A percentile compares a stretch with the other conserved stretches of the same genome.
Conservation (phyloP, 2,113 vertebrate genomes). For the Nycticebus coucang region DNA sequence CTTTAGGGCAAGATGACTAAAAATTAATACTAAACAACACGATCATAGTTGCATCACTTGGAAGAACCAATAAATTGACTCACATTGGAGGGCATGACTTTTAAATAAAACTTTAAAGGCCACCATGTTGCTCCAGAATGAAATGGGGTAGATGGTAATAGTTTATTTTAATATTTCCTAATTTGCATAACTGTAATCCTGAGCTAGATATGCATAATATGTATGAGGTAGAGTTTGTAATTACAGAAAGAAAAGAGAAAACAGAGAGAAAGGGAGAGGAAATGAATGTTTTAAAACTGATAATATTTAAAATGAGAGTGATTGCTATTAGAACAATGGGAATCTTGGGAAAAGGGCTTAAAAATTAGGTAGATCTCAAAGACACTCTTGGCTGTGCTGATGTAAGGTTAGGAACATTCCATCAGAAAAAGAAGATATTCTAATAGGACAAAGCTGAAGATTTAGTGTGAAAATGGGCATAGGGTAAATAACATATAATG, state of each 20-base stretch:
- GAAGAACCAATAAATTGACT: neutral
- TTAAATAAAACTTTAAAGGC: neutral
- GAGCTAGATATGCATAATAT: neutral
- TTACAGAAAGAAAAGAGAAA: neutral
- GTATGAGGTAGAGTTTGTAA: neutral
- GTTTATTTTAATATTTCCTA: neutral
- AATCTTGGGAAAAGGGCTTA: neutral
- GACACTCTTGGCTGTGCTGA: neutral
- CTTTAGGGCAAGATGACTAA: neutral
- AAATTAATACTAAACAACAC: neutral
- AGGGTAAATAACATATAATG: neutral
- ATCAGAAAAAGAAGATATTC: neutral
- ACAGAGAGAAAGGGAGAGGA: neutral
- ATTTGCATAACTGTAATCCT: neutral
- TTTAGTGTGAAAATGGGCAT: neutral
- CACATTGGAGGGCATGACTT: neutral
- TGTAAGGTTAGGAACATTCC: neutral
- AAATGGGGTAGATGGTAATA: neutral
- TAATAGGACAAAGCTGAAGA: neutral
- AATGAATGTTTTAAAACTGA: neutral
- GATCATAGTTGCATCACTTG: neutral
- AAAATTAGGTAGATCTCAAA: neutral
- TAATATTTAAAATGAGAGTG: neutral
- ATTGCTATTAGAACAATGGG: neutral
- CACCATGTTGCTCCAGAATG: neutral